Base-by-base conservation (phyloP, 2,113 vertebrate species). In the Pterocles orientalis region DNA sequence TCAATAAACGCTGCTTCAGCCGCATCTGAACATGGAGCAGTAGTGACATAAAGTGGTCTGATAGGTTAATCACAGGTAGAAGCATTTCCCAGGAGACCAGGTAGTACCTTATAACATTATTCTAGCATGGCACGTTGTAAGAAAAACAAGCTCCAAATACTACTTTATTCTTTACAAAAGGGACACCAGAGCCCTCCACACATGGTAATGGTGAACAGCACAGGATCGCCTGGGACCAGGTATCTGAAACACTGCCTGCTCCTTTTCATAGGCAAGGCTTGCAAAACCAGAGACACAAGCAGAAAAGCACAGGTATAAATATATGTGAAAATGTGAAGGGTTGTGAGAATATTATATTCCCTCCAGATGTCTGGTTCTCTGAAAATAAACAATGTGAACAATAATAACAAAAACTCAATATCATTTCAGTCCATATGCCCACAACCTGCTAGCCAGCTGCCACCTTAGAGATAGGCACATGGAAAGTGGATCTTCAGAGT, bases 21-120 rank as follows among this genome's bases (percentile, higher is more conserved):
- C 21, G 25, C 21, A 6, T 25, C n/a, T 61, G 76, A 75, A 72
- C 1, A 0, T 91, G 83, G 53, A 93, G 64, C 92, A 92, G 68
- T 19, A 88, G 86, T 93, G 90, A 96, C 92, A 90, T 88, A 88
- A 94, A 94, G 72, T 82, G 86, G 80, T 69, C 69, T 79, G 48
- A 41, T 48, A 48, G 13, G 31, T 93, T 93, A 90, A 93, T 75
- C 92, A 92, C 92, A 85, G 56, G 85, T 81, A 78, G 53, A n/a
- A 79, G 34, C 34, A 60, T 57, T 84, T 94, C 90, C 79, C 72
- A 60, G 68, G 65, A 84, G 65, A 88, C 26, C 34, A 45, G 34
- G 34, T n/a, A 77, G 71, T 45, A 36, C 18, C 41, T 62, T 26
- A 36, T 4, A 28, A 28, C 10, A 12, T 33, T 83, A 43, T 47